Conservation (phyloP, 2,888 invertebrate species). For the Pandemis corylana region DNA sequence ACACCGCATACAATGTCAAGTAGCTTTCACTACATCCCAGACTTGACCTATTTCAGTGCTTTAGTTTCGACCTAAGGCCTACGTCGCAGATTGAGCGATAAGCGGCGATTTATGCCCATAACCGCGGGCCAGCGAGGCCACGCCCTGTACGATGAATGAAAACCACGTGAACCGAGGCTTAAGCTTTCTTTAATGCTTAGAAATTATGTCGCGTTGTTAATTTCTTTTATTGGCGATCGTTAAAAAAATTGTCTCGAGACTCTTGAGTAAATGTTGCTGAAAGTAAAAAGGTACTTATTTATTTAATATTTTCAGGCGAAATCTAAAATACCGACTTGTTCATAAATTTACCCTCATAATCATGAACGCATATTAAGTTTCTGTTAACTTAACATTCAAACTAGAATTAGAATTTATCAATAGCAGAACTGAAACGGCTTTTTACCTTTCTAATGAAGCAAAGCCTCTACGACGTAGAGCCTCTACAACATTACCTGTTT, state of each 20-base stretch:
- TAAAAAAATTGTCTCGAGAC: neutral
- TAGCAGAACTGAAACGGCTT: neutral
- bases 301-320: no score
- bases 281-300: no score
- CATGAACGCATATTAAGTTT: no score
- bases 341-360: no score
- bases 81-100: slow-evolving; percentile 32
- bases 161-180: slow-evolving; percentile 18
- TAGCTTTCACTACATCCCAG: slow-evolving; percentile 9
- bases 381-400: no score
- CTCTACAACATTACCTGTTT: neutral
- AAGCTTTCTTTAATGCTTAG: slow-evolving; percentile 1
- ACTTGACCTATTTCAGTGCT: slow-evolving; percentile 25
- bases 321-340: no score
- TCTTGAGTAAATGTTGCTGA: neutral
- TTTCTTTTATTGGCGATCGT: neutral
- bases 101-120: slow-evolving; percentile 28
- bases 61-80: slow-evolving; percentile 13
- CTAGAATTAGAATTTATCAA: neutral
- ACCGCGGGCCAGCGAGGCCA: slow-evolving; percentile 18
- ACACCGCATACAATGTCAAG: neutral
- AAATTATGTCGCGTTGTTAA: neutral
- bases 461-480: slow-evolving; percentile 10
- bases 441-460: neutral
- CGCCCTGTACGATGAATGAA: slow-evolving; percentile 29